Conservation (phyloP, 2,797 vertebrate species). For the Leptodactylus fallax region DNA sequence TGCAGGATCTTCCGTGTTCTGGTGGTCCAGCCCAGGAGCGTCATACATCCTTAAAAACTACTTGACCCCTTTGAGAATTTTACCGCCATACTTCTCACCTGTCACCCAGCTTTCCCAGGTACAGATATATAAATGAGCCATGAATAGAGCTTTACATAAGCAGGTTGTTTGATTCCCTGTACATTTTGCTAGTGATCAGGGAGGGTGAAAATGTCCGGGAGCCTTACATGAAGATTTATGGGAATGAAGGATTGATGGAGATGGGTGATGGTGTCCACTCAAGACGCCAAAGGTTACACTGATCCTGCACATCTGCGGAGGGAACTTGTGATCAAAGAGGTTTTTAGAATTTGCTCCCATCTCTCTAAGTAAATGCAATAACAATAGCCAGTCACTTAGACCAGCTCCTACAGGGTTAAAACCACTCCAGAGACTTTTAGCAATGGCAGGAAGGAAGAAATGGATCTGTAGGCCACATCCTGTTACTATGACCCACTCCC, state of each 20-base stretch:
- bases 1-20: too few relatives aligned
- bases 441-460: constrained; percentile 64
- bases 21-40: too few relatives aligned
- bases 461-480: constrained; percentile 63
- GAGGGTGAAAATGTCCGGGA: neutral
- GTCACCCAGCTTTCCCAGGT: constrained; percentile 6
- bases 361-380: neutral
- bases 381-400: constrained; percentile 3
- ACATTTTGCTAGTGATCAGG: neutral
- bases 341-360: neutral
- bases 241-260: neutral
- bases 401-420: constrained; percentile 43
- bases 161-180: neutral
- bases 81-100: too few relatives aligned
- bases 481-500: constrained; percentile 61
- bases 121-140: neutral
- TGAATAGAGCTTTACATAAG: neutral
- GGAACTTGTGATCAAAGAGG: neutral
- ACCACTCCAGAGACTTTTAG: constrained; percentile 49
- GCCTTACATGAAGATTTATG: neutral
- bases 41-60: too few relatives aligned
- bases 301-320: constrained; percentile 4
- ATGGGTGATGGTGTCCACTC: neutral
- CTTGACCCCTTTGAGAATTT: too few relatives aligned
- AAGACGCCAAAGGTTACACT: neutral